Percentiles rank a stretch among this genome's conserved stretches.
Evolutionary conservation across 2,888 invertebrate genomes (phyloP).

Genomic region (Lottia gigantea): DNA sequence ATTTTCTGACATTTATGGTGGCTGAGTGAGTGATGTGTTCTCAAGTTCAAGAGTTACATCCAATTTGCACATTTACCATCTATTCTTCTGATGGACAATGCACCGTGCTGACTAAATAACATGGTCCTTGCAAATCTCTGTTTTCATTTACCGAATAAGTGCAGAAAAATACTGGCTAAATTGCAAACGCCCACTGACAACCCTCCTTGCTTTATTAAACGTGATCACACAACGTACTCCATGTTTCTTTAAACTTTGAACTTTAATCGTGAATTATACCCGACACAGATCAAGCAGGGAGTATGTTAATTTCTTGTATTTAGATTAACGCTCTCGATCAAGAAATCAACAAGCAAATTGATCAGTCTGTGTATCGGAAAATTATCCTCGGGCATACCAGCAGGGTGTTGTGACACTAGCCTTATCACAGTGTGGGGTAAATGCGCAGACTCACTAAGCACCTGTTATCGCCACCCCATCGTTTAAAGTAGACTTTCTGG

Average conservation of each 20-base stretch:
- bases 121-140: no score
- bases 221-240: neutral
- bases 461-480: conserved; percentile 8
- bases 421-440: neutral
- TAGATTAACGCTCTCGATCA: conserved; percentile 4
- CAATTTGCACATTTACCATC: no score
- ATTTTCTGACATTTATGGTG: no score
- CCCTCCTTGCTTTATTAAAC: no score
- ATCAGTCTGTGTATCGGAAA: conserved; percentile 2
- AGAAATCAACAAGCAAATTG: neutral
- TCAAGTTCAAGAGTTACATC: no score
- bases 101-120: no score
- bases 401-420: neutral
- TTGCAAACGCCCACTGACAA: no score
- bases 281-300: neutral
- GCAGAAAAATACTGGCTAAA: no score
- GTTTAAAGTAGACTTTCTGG: neutral
- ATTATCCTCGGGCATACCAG: neutral
- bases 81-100: no score
- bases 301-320: conserved; percentile 3
- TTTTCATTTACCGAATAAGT: no score
- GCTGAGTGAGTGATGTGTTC: no score
- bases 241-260: neutral
- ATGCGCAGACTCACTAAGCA: neutral
- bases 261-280: neutral